Base-by-base conservation (phyloP, 2,888 invertebrate genomes). In the Cheilosia urbana region DNA sequence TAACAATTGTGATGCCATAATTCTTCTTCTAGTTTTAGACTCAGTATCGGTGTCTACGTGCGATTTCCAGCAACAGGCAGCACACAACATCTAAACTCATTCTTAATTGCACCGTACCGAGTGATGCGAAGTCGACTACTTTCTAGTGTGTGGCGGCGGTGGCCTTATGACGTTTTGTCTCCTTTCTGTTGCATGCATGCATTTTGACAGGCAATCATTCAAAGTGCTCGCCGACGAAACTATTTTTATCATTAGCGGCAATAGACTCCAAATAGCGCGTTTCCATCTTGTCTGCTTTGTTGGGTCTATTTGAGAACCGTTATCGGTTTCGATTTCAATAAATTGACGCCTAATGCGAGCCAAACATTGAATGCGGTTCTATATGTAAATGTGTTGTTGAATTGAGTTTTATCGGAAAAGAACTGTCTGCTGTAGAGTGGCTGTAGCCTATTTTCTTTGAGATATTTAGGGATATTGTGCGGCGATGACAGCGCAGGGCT, bases 261-360 rank as follows among this genome's bases (percentile, higher is more conserved):
- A 21, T n/a, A 42, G 21, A 15, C 21, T 13, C 11, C 27, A 75
- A 80, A 58, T 78, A 65, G 73, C 58, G 24, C 11, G 34, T 58
- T 68, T 40, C 17, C 17, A 42, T 79, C 57, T 15, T 57, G 15
- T 75, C 21, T 63, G 42, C 24, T 51, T 75, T 75, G 37, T 13
- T 37, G 13, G 37, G 37, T 37, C 30, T 42, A 72, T 58, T 77
- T 53, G 58, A 47, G 7, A 37, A 73, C 51, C 53, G 79, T 79
- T 79, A 79, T 83, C 62, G 73, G 73, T 75, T 79, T 60, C 75
- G 63, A 84, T 79, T 79, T 84, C 79, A 84, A 84, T 84, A 84
- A 84, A 84, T 79, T 69, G 63, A 69, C 58, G 58, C 69, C 47
- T 65, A 53, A 75, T 63, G 69, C 58, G 58, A 45, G 69, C 58